Conservation (phyloP, 2,888 invertebrate genomes). For the Gasteruption jaculator region DNA sequence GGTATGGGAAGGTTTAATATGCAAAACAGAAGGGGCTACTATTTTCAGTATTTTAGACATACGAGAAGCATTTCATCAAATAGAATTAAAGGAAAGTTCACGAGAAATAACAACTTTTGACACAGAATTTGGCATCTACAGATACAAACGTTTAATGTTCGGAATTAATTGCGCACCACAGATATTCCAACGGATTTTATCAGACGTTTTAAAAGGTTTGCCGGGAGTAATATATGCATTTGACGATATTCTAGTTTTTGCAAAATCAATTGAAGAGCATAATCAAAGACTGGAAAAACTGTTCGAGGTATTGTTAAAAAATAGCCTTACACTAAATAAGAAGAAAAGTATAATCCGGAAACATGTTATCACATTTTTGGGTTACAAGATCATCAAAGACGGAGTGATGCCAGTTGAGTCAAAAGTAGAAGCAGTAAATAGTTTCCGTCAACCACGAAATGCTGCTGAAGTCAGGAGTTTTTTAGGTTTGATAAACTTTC, state of each 20-base stretch:
- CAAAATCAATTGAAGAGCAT: constrained; percentile 30
- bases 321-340: constrained; percentile 22
- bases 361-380: constrained; percentile 25
- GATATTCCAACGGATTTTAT: constrained; percentile 42
- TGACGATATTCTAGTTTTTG: constrained; percentile 45
- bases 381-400: constrained; percentile 24
- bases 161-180: constrained; percentile 49
- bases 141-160: constrained; percentile 47
- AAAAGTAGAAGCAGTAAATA: constrained; percentile 22
- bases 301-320: constrained; percentile 10
- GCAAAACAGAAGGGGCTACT: constrained; percentile 19
- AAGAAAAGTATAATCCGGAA: constrained; percentile 20
- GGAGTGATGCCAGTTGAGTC: constrained; percentile 22
- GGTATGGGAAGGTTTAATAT: constrained; percentile 14
- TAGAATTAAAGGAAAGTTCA: constrained; percentile 35
- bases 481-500: constrained; percentile 36
- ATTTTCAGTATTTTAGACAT: constrained; percentile 32
- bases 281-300: constrained; percentile 28
- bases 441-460: constrained; percentile 26
- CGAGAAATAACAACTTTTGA: constrained; percentile 42
- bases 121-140: constrained; percentile 38
- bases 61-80: constrained; percentile 42
- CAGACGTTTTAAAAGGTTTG: constrained; percentile 34
- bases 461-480: constrained; percentile 30
- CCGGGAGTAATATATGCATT: constrained; percentile 34